Base-by-base conservation (phyloP, 2,888 invertebrate genomes). In the Diachrysia chrysitis region DNA sequence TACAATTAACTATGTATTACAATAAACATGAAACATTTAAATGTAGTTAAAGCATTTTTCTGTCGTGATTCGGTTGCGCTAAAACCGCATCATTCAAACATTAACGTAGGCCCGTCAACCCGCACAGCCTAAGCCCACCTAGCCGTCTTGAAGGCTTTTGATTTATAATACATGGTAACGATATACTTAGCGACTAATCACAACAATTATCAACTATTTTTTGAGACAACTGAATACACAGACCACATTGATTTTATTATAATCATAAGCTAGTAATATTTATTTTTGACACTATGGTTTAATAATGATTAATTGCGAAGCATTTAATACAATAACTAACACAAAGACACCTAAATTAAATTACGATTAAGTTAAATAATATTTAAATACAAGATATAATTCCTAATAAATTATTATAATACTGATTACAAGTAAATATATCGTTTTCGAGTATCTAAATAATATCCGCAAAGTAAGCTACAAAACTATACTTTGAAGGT, bases 81-180 rank as follows among this genome's bases (percentile, higher is more conserved):
- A 55, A 63, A 58, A 64, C 70, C 65, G 62, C 68, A 69, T 68
- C 61, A 54, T 59, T 69, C 51, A 54, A 63, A 68, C 53, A 63
- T 58, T 60, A 35, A 53, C 59, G 55, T 58, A 66, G 58, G 58
- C 48, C 25, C 58, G 66, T 73, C 35, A 32, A 14, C 53, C 46
- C 76, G 76, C 79, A 71, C 82, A 86, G 73, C 90, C 91, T 89
- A 89, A 85, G 82, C 88, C 90, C 89, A 90, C 87, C 58, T 87
- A 90, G 94, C 95, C 95, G 95, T 95, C 95, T 85, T 83, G 93
- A 88, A 92, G 95, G 94, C 95, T 93, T 92, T 94, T 95, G 85
- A 82, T 85, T 82, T 79, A 82, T 85, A 86, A 86, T 87, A 89
- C 84, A 88, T 75, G 79, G 84, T 90, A 90, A 87, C 78, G 63